Evolutionary conservation across 2,888 invertebrate genomes (phyloP).

Genomic region (Shargacucullia verbasci): DNA sequence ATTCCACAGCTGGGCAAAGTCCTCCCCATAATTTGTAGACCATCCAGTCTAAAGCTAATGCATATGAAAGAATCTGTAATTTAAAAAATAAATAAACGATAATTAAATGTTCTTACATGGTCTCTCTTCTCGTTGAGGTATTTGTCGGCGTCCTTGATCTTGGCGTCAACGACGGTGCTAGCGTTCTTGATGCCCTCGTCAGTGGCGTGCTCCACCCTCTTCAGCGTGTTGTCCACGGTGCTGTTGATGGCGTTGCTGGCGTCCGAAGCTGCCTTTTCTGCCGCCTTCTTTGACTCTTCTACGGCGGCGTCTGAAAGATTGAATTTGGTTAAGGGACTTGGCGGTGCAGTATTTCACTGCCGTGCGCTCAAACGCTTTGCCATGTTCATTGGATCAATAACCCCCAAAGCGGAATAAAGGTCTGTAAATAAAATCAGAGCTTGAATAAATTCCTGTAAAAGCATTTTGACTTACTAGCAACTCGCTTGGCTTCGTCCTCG

Average conservation of each 20-base stretch:
- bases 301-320: conserved; percentile 75
- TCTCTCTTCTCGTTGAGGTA: conserved; percentile 90
- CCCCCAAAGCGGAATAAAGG: too few relatives aligned
- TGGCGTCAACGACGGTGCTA: conserved; percentile 88
- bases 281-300: conserved; percentile 86
- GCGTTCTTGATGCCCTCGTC: conserved; percentile 89
- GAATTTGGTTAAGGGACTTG: neutral
- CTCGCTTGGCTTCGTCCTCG: conserved; percentile 78
- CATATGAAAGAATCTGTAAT: too few relatives aligned
- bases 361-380: too few relatives aligned
- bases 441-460: neutral
- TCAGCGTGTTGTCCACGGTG: conserved; percentile 81
- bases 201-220: conserved; percentile 81
- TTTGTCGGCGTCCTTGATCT: conserved; percentile 90
- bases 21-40: too few relatives aligned
- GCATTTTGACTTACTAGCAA: conserved; percentile 74
- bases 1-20: too few relatives aligned
- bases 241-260: conserved; percentile 82
- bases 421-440: too few relatives aligned
- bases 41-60: too few relatives aligned
- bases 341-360: conserved; percentile 1
- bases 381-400: too few relatives aligned
- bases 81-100: too few relatives aligned
- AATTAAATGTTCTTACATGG: conserved; percentile 66
- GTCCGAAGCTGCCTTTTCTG: conserved; percentile 84